Evolutionary conservation across 2,888 invertebrate species (phyloP), one percentile per base, ranked within the genome.

Genomic region (Tenthredo mesomela): DNA sequence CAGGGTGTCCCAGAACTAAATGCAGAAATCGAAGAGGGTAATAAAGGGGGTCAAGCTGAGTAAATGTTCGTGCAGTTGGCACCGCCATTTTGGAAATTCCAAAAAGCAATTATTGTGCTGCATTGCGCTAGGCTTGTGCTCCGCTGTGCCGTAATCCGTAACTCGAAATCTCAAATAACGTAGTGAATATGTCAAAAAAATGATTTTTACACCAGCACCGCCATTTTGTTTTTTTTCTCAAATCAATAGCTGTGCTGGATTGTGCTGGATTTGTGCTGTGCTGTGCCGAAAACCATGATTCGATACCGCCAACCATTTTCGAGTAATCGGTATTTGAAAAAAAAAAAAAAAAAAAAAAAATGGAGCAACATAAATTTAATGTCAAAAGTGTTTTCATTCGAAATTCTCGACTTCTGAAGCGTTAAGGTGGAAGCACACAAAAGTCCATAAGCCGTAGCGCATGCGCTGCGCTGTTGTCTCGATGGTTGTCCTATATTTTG

Each of bases 311-410:
- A 75, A 70, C 70, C 3, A n/a, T 37, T 37, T 70, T 70, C 37
- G 40, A 70, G 70, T 18, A 4, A 70, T 37, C 37, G 5, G 70
- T n/a, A 73, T 73, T 73, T 2, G 1, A 29, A 40, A 73, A 73
- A 73, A 73, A 73, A 73, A 73, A 29, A 40, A 73, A 73, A 73
- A 73, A 29, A 40, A 73, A 73, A 73, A 73, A 73, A 73, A 73
- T 3, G 7, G 9, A 73, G 70, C 40, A 70, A n/a, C n/a, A n/a
- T n/a, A n/a, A n/a, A n/a, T n/a, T n/a, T n/a, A n/a, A n/a, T n/a
- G n/a, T n/a, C n/a, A n/a, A n/a, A n/a, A n/a, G n/a, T n/a, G n/a
- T n/a, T n/a, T n/a, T n/a, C n/a, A n/a, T n/a, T n/a, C n/a, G n/a
- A n/a, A n/a, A n/a, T n/a, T n/a, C n/a, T n/a, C n/a, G n/a, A n/a